Percentiles rank a stretch among this genome's conserved stretches.
Evolutionary conservation across 35 echinoderm and acorn worm genomes (phyloP).

Genomic region (Lytechinus variegatus): DNA sequence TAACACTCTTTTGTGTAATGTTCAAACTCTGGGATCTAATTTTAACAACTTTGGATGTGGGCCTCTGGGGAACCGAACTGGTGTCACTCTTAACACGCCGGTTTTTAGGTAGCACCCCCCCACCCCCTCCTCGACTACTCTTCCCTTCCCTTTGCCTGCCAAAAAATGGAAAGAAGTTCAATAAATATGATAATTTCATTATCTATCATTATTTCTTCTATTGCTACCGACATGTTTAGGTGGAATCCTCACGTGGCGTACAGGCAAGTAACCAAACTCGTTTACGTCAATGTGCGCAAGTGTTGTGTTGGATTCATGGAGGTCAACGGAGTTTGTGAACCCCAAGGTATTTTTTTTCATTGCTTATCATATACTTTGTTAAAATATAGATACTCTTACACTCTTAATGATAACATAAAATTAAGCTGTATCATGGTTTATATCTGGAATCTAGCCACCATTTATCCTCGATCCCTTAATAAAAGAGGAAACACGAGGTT

Average conservation of each 20-base stretch:
- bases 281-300: slow-evolving; percentile 16
- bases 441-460: neutral
- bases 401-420: neutral
- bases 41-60: too few species aligned
- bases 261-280: neutral
- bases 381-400: neutral
- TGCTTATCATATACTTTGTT: neutral
- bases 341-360: neutral
- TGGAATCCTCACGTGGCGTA: slow-evolving; percentile 7
- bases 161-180: too few species aligned
- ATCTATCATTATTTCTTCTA: neutral
- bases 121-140: too few species aligned
- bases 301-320: slow-evolving; percentile 45
- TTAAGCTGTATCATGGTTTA: neutral
- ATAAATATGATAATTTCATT: neutral
- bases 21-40: too few species aligned
- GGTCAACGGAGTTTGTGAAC: slow-evolving; percentile 38
- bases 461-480: neutral
- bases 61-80: too few species aligned
- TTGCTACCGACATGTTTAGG: neutral
- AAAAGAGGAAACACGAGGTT: neutral
- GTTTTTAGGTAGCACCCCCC: too few species aligned
- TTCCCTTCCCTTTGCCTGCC: too few species aligned
- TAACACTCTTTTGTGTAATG: too few species aligned
- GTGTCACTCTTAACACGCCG: too few species aligned